These are phyloP conservation scores for Malaclemys terrapin DNA, from an alignment of 2,113 vertebrate genomes.

Conservation along the genomic window DNA sequence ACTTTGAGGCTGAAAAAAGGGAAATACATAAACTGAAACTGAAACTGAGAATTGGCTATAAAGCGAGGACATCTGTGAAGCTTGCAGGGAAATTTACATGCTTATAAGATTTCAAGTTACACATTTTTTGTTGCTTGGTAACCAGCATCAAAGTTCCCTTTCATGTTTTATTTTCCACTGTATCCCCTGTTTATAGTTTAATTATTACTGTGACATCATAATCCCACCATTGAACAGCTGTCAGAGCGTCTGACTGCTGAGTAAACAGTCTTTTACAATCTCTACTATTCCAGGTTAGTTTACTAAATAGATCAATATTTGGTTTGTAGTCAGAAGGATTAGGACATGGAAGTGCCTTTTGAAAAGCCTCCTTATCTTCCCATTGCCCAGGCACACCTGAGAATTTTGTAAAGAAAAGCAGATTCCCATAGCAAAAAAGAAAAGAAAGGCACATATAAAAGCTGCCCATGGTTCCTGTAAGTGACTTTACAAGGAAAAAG, in stretches of 20 bases:
- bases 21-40: constrained; percentile 81
- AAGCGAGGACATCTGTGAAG: constrained; percentile 79
- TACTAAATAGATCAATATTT: constrained; percentile 79
- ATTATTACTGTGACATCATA: constrained; percentile 81
- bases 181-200: constrained; percentile 75
- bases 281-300: constrained; percentile 58
- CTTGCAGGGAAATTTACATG: constrained; percentile 55
- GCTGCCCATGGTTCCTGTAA: constrained; percentile 25
- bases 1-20: constrained; percentile 22
- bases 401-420: constrained; percentile 61
- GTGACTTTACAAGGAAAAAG: background rate
- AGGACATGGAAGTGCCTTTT: constrained; percentile 73
- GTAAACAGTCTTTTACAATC: constrained; percentile 69
- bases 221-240: constrained; percentile 79
- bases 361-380: constrained; percentile 62
- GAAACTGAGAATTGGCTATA: constrained; percentile 77
- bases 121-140: constrained; percentile 68
- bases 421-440: constrained; percentile 18
- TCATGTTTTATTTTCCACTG: constrained; percentile 77
- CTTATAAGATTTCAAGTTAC: constrained; percentile 77
- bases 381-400: constrained; percentile 68
- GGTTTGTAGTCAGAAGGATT: constrained; percentile 72
- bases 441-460: background rate
- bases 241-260: constrained; percentile 66
- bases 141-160: constrained; percentile 63